Conservation (phyloP, 2,888 invertebrate genomes). For the Dynastes tityus region DNA sequence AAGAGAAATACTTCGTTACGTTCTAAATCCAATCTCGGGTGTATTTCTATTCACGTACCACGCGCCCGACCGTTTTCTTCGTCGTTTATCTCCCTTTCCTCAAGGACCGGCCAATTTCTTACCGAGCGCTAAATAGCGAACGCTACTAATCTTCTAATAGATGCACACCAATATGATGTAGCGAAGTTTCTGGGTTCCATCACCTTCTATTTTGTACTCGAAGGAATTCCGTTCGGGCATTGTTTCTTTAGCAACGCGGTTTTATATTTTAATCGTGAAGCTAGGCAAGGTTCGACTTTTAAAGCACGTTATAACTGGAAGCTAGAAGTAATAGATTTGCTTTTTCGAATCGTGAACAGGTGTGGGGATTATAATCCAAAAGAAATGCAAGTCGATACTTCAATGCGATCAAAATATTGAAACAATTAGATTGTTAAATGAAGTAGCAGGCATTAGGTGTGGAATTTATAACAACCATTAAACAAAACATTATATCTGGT, state of each 20-base stretch:
- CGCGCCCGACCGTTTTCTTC: conserved; percentile 9
- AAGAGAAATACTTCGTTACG: conserved; percentile 48
- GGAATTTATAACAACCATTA: too few relatives aligned
- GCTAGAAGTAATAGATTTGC: conserved; percentile 17
- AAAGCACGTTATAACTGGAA: not conserved
- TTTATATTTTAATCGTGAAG: not conserved
- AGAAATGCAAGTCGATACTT: not conserved
- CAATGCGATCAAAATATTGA: too few relatives aligned
- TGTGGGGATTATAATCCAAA: not conserved
- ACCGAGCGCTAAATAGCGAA: not conserved
- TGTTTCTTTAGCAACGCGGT: not conserved
- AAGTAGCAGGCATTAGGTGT: too few relatives aligned
- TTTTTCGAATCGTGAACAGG: conserved; percentile 29
- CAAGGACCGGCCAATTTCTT: not conserved
- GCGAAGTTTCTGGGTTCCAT: not conserved
- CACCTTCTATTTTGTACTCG: not conserved
- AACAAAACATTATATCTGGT: too few relatives aligned
- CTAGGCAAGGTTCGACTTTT: not conserved
- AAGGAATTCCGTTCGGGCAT: not conserved
- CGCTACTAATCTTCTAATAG: not conserved
- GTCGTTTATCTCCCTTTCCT: conserved; percentile 21
- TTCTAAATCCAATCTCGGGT: conserved; percentile 37
- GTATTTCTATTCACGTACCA: conserved; percentile 38
- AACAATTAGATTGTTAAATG: too few relatives aligned
- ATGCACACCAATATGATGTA: not conserved